Conservation (phyloP, 2,797 vertebrate species). For the Momotus momota region DNA sequence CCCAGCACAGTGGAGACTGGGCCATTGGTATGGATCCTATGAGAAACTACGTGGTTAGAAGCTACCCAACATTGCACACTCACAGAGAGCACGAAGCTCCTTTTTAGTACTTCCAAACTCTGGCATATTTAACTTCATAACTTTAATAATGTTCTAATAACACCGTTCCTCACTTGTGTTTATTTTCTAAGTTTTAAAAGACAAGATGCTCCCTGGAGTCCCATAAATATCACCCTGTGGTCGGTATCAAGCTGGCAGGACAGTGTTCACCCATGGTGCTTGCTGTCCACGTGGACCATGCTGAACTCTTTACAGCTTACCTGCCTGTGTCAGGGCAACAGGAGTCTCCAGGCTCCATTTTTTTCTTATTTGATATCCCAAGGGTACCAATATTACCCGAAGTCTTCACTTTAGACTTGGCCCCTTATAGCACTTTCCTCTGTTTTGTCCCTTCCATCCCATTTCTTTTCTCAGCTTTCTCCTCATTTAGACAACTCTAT, state of each 20-base stretch:
- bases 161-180: not conserved
- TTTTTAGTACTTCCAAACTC: not conserved
- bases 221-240: not conserved
- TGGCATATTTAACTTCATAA: not conserved
- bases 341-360: not conserved
- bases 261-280: not conserved
- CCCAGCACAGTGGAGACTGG: not conserved
- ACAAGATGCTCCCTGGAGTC: not conserved
- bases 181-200: not conserved
- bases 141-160: not conserved
- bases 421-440: not conserved
- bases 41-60: not conserved
- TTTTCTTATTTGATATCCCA: not conserved
- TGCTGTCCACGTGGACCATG: not conserved
- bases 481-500: not conserved
- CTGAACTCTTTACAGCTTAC: not conserved
- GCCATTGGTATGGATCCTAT: not conserved
- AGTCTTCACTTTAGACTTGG: not conserved
- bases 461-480: not conserved
- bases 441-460: not conserved
- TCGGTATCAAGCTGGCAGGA: not conserved
- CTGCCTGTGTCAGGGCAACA: not conserved
- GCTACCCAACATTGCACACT: accelerated
- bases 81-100: not conserved
- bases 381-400: not conserved